Percentiles rank a stretch among this genome's conserved stretches.
These are phyloP conservation scores for Theretra japonica DNA, from an alignment of 2,888 invertebrate species.

Conservation along the genomic window DNA sequence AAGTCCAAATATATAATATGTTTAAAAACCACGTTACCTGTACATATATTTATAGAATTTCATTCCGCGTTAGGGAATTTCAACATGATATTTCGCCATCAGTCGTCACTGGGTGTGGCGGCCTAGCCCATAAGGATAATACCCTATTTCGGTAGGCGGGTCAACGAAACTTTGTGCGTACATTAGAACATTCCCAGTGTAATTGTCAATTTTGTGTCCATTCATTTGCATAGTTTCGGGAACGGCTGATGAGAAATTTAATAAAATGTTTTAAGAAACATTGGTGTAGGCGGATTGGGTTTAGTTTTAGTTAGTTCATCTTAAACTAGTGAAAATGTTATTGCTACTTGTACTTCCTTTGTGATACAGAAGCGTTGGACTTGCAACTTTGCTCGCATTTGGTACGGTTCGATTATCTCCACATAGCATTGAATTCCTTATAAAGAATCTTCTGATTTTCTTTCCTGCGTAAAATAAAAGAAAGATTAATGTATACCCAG, in stretches of 20 bases:
- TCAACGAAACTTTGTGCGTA: conserved; percentile 52
- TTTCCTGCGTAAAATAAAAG: too few species aligned
- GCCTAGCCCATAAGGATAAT: conserved; percentile 61
- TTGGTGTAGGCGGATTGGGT: neutral
- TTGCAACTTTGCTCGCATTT: too few species aligned
- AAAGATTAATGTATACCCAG: too few species aligned
- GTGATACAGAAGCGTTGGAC: too few species aligned
- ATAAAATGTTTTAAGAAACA: conserved; percentile 5
- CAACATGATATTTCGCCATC: conserved; percentile 65
- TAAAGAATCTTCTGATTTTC: neutral
- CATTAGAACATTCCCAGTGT: conserved; percentile 41
- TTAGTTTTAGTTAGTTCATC: neutral
- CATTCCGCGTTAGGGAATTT: conserved; percentile 53
- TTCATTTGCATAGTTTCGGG: conserved; percentile 41
- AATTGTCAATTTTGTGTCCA: conserved; percentile 47
- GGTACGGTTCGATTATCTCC: too few species aligned
- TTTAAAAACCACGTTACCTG: too few species aligned
- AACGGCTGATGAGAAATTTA: neutral
- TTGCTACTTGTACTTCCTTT: too few species aligned
- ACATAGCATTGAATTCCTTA: too few species aligned
- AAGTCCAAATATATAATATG: too few species aligned
- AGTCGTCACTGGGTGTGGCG: conserved; percentile 65
- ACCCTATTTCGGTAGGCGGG: conserved; percentile 54
- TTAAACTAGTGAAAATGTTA: too few species aligned
- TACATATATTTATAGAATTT: conserved; percentile 35